phyloP scores from a whole-genome alignment of 2,888 invertebrate genomes.

The Agrotis ipsilon region DNA sequence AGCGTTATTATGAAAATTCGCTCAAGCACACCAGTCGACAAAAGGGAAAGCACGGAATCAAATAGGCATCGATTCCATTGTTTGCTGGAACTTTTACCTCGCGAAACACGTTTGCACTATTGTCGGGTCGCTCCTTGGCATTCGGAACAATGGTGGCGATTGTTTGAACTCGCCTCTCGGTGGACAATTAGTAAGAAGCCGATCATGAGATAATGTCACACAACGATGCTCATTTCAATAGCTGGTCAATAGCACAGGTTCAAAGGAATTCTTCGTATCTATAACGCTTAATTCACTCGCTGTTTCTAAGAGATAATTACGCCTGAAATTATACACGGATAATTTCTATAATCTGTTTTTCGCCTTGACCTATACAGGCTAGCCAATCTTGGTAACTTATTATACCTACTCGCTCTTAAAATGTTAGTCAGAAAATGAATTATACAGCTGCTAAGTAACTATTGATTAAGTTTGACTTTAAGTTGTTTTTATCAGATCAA shows the following conservation, averaged over 20 bases:
- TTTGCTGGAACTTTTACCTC: constrained; percentile 81
- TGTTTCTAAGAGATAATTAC: constrained; percentile 34
- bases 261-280: constrained; percentile 51
- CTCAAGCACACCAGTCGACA: constrained; percentile 72
- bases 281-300: constrained; percentile 26
- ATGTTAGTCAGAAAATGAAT: constrained; percentile 17
- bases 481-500: constrained; percentile 1
- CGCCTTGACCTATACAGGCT: constrained; percentile 53
- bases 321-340: constrained; percentile 34
- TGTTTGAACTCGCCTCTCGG: constrained; percentile 73
- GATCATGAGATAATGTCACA: constrained; percentile 71
- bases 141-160: constrained; percentile 82
- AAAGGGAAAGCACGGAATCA: constrained; percentile 86
- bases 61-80: constrained; percentile 82
- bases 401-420: constrained; percentile 22
- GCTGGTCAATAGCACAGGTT: constrained; percentile 33
- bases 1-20: constrained; percentile 73
- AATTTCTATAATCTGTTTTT: constrained; percentile 48
- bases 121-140: constrained; percentile 76
- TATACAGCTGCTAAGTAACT: constrained; percentile 10
- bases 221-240: constrained; percentile 42
- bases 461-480: constrained; percentile 8
- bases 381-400: constrained; percentile 25
- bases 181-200: constrained; percentile 78
- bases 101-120: constrained; percentile 80